Evolutionary conservation across 2,797 vertebrate species (phyloP), one percentile per base, ranked within the genome.

Genomic region (Alcedo atthis): DNA sequence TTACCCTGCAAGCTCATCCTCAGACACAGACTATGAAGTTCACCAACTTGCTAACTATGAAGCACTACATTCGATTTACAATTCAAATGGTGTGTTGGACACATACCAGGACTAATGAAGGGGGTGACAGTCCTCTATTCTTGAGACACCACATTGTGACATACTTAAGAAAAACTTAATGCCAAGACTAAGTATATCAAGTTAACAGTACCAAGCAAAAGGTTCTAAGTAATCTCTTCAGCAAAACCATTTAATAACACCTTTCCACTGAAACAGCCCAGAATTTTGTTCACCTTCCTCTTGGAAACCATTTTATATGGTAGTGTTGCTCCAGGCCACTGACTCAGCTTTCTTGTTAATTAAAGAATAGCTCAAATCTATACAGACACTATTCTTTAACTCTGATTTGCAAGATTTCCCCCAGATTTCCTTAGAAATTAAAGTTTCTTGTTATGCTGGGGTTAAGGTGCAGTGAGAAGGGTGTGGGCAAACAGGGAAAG

Each of bases 381-480:
- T 9, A 62, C 63, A 93, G 58, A 67, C 10, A 8, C 25, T 22
- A 46, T 37, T 62, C 49, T 12, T 73, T 55, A 64, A 70, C 32
- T 87, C 35, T 78, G 30, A 48, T 91, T 67, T 87, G 51, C 33
- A 92, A 82, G 58, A 84, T 86, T 81, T 93, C 78, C 77, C 62
- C 82, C n/a, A 49, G 22, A 62, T 70, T 92, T 82, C 70, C 48
- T 92, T 64, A 73, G 55, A 87, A 92, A 91, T 54, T 42, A 18
- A 74, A 79, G 43, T 80, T 87, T 88, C 82, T 90, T 96, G 75
- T 42, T 84, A 93, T 40, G 42, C 81, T 81, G 49, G 78, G 86
- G 64, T 92, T 90, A 96, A 94, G 95, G 86, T 92, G 85, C 78
- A 89, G 67, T 87, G 91, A 66, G 69, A 87, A 71, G 82, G 83